phyloP scores from a whole-genome alignment of 2,888 invertebrate species.

The Parascotia fuliginaria region DNA sequence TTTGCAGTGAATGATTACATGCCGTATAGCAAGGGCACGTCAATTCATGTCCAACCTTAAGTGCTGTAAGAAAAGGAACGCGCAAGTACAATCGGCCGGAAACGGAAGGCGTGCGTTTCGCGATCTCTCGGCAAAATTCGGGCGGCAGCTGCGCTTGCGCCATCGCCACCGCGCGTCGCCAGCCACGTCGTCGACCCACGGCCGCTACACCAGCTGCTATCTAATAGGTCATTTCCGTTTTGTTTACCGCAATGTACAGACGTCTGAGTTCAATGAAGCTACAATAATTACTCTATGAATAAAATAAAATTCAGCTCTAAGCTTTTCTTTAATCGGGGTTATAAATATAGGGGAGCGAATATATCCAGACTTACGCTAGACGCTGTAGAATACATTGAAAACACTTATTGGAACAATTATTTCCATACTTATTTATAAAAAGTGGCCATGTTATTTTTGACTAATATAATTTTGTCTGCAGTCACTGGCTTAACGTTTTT shows the following conservation, averaged over 20 bases:
- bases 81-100: conserved; percentile 78
- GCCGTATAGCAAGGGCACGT: conserved; percentile 42
- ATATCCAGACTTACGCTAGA: conserved; percentile 24
- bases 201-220: conserved; percentile 65
- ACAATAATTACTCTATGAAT: conserved; percentile 30
- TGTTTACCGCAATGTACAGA: conserved; percentile 52
- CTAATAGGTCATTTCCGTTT: conserved; percentile 82
- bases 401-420: background rate
- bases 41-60: conserved; percentile 73
- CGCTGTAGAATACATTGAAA: conserved; percentile 7
- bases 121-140: conserved; percentile 83
- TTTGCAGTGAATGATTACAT: conserved; percentile 41
- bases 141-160: conserved; percentile 77
- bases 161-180: too few relatives aligned
- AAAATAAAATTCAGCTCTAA: conserved; percentile 25
- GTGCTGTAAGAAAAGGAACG: conserved; percentile 48
- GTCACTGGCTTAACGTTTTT: conserved; percentile 1
- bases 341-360: conserved; percentile 14
- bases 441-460: conserved; percentile 11
- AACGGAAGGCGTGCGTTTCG: conserved; percentile 84
- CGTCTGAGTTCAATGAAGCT: conserved; percentile 37
- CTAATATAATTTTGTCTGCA: conserved; percentile 1
- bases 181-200: conserved; percentile 8
- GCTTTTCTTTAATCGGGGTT: conserved; percentile 16
- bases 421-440: conserved; percentile 9